Base-by-base conservation (phyloP, 53 echinoderm and acorn worm species). In the Actinopyga echinites region DNA sequence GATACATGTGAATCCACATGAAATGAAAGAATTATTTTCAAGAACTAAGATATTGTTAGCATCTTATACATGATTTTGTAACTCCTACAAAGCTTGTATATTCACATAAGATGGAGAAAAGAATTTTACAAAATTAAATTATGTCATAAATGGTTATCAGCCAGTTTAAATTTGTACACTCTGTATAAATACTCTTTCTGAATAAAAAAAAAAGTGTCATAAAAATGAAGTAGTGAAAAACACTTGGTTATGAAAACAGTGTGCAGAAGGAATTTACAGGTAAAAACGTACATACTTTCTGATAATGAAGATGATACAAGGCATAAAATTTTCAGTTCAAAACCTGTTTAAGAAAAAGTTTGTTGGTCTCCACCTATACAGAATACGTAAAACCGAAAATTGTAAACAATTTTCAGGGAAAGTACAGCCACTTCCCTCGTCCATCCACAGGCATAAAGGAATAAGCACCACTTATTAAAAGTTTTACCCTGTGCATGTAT, bases 81-180 rank as follows among this genome's bases (percentile, higher is more conserved):
- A 13, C 17, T 49, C 7, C 49, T 49, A 49, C 49, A 49, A 49
- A 49, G 17, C 49, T 49, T 15, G 15, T 49, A 49, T 49, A 49
- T 49, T 49, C 49, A 49, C 49, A 49, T 49, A 49, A 49, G 15
- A 49, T 49, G 13, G 12, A 44, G 44, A 49, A 49, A 13, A 17
- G 17, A n/a, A n/a, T n/a, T n/a, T n/a, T 49, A 49, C 49, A 49
- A 49, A 49, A 49, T 69, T 38, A 69, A 69, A 69, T 69, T 38
- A 69, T 43, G 40, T 69, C 44, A 69, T 69, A 13, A 43, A 34
- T 20, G 44, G 69, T 38, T 69, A 69, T 69, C 69, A 38, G 69
- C 22, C 69, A n/a, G 26, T 35, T 40, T n/a, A 69, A 69, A 23
- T 69, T 69, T 69, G 38, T 69, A 69, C 69, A 69, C 44, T 69